Conservation (phyloP, 2,797 vertebrate genomes). For the Cossypha heuglini region DNA sequence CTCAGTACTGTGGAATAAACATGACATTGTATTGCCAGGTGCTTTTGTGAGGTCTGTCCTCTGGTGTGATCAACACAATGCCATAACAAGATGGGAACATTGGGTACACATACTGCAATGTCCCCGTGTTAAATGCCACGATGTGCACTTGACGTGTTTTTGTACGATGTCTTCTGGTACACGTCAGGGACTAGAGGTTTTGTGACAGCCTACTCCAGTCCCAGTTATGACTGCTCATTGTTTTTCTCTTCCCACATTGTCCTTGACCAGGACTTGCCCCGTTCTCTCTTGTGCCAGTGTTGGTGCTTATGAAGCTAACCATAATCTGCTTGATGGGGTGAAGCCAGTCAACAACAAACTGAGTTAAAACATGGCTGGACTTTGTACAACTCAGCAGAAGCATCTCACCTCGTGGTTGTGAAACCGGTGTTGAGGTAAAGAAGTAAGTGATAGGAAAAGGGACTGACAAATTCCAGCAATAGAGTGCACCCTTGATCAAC, state of each 20-base stretch:
- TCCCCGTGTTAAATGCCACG: fast-evolving
- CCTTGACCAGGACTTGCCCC: background rate
- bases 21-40: background rate
- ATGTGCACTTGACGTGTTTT: fast-evolving
- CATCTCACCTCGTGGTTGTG: fast-evolving
- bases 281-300: background rate
- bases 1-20: background rate
- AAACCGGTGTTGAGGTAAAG: background rate
- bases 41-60: background rate
- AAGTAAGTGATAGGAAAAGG: background rate
- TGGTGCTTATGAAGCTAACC: background rate
- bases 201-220: background rate
- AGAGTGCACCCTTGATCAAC: background rate
- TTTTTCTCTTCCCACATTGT: background rate
- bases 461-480: background rate
- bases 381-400: background rate
- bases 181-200: background rate
- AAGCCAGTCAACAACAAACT: background rate
- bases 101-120: background rate
- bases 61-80: background rate
- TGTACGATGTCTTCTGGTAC: background rate
- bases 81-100: background rate
- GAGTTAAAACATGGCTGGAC: background rate
- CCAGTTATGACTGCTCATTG: fast-evolving
- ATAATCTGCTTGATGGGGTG: background rate